Conservation (phyloP, 2,888 invertebrate species). For the Thecophora atra region DNA sequence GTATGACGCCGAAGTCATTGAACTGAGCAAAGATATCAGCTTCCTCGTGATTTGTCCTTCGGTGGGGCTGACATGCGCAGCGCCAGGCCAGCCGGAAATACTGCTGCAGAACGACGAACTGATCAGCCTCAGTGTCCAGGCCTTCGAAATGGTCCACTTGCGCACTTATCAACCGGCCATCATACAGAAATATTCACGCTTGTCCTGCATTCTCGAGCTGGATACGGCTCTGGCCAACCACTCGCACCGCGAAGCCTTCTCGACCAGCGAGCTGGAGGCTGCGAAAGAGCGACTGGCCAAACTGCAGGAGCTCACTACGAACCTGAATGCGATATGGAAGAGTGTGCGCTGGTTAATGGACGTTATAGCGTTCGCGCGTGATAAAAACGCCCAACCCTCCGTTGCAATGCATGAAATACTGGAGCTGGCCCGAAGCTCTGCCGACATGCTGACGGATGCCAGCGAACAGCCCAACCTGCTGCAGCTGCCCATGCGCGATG, state of each 20-base stretch:
- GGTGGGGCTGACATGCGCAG: slow-evolving; percentile 90
- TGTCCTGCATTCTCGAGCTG: slow-evolving; percentile 92
- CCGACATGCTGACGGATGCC: slow-evolving; percentile 42
- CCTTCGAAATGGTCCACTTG: slow-evolving; percentile 93
- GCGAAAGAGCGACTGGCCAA: slow-evolving; percentile 86
- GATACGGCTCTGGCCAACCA: slow-evolving; percentile 93
- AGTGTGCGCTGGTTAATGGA: slow-evolving; percentile 96
- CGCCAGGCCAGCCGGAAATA: slow-evolving; percentile 86
- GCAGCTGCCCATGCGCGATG: slow-evolving; percentile 69
- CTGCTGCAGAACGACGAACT: slow-evolving; percentile 86
- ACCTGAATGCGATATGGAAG: slow-evolving; percentile 91
- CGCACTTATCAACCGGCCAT: slow-evolving; percentile 93
- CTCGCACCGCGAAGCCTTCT: slow-evolving; percentile 93
- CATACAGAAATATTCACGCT: slow-evolving; percentile 88
- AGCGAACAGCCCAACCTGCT: slow-evolving; percentile 58
- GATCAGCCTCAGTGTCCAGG: slow-evolving; percentile 90
- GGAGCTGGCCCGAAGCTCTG: slow-evolving; percentile 55
- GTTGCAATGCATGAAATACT: slow-evolving; percentile 63
- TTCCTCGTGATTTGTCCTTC: slow-evolving; percentile 93
- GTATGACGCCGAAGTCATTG: slow-evolving; percentile 93
- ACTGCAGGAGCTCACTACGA: slow-evolving; percentile 84
- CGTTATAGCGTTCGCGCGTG: slow-evolving; percentile 91
- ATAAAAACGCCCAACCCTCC: slow-evolving; percentile 70
- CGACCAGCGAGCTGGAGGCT: slow-evolving; percentile 83
- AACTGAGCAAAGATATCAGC: slow-evolving; percentile 89